phyloP scores from a whole-genome alignment of 2,113 vertebrate genomes.

The Alethe castanea region DNA sequence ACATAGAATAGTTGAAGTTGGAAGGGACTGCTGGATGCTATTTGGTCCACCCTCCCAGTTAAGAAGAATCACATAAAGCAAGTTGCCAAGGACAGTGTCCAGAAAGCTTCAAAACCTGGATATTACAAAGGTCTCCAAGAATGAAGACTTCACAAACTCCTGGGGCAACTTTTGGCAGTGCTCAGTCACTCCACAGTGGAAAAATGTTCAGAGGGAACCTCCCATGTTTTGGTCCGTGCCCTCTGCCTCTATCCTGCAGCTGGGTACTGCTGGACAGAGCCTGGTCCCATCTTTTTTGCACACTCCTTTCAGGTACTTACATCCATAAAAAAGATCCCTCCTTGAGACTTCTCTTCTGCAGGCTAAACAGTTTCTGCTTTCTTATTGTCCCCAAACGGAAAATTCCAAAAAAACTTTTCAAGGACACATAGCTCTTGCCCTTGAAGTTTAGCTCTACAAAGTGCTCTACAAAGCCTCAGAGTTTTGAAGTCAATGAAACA shows the following conservation, averaged over 20 bases:
- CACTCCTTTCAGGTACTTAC: neutral
- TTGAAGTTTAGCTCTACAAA: neutral
- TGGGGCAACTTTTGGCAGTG: neutral
- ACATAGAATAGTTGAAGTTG: neutral
- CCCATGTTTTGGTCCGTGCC: neutral
- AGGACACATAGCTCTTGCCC: neutral
- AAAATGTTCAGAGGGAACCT: neutral
- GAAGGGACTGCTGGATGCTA: neutral
- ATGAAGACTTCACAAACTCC: neutral
- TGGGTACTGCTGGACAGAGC: neutral
- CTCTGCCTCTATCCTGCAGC: neutral
- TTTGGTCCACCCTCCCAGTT: neutral
- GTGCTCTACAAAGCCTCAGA: neutral
- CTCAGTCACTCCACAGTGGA: accelerated
- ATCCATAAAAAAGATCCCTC: neutral
- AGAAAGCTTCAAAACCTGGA: neutral
- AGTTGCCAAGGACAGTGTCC: neutral
- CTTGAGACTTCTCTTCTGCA: neutral
- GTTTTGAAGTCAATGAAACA: neutral
- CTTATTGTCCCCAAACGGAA: neutral
- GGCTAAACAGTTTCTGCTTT: neutral
- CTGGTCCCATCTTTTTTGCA: neutral
- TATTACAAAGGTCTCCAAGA: neutral
- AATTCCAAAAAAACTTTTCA: neutral
- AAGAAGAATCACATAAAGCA: neutral